Base-by-base conservation (phyloP, 1,140 invertebrate genomes). In the Myzus persicae region DNA sequence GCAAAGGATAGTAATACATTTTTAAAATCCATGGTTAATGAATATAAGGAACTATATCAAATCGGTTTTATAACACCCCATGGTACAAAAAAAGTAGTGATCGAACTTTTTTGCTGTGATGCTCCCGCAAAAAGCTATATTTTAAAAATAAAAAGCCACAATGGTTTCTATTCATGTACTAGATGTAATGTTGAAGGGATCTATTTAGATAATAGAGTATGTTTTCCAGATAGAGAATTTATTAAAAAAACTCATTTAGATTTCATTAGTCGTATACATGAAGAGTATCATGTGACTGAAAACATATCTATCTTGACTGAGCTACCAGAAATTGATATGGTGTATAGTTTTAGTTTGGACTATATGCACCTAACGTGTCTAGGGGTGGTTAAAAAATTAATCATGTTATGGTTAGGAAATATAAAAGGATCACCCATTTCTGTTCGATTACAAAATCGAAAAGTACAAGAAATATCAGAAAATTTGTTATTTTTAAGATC, bases 161-260 rank as follows among this genome's bases (percentile, higher is more conserved):
- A 4, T 88, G 87, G 87, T 48, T 88, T 84, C 26, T 84, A 18
- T 84, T 84, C 82, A 3, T 84, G 82, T n/a, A n/a, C 40, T 26
- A 46, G 42, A n/a, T 88, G 87, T 48, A 88, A 22, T 51, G 40
- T 84, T 36, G 87, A 88, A 88, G 87, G 87, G 22, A 24, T 48
- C 14, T 88, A 88, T 88, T 88, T 36, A n/a, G n/a, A 88, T n/a
- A 51, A 51, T 2, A 88, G 46, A 5, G 87, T 88, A 38, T 88
- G 87, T 48, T 88, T 88, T 88, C 46, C 87, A 2, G 87, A 48
- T 42, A 84, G 0, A 42, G 31, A 84, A 42, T 84, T 84, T 22
- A 84, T 31, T 42, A 84, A 84, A 84, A 40, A n/a, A 84, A 84
- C 38, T 42, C 82, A 84, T 84, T 40, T 26, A n/a, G 40, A 84